phyloP scores from a whole-genome alignment of 2,113 vertebrate species.

The Nipponia nippon region DNA sequence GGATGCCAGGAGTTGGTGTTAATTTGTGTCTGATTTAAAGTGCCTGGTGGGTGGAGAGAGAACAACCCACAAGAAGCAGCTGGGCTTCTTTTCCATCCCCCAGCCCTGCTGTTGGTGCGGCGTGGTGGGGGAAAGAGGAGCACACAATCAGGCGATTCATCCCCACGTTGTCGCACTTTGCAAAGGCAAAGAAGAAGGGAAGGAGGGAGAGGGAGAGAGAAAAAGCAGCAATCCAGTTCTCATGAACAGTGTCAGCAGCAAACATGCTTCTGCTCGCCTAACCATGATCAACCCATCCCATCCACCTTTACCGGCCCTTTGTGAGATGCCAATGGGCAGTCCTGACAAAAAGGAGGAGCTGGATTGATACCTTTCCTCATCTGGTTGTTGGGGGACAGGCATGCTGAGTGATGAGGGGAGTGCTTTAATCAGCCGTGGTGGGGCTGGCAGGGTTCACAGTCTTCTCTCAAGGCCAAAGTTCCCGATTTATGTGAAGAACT shows the following conservation, averaged over 20 bases:
- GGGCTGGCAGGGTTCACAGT: not conserved
- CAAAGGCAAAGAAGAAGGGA: slow-evolving; percentile 7
- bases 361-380: not conserved
- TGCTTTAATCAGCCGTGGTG: not conserved
- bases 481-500: not conserved
- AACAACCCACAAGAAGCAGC: slow-evolving; percentile 67
- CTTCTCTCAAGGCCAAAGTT: not conserved
- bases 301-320: rapidly evolving
- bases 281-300: not conserved
- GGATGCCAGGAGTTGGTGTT: slow-evolving; percentile 52
- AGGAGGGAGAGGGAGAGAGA: not conserved
- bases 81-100: slow-evolving; percentile 66
- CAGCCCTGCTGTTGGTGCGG: slow-evolving; percentile 57
- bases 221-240: not conserved
- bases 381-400: not conserved
- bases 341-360: not conserved
- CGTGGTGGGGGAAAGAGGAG: slow-evolving; percentile 28
- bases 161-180: not conserved
- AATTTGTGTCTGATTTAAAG: slow-evolving; percentile 67
- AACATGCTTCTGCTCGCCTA: not conserved
- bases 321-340: not conserved
- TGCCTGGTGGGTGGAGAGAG: slow-evolving; percentile 64
- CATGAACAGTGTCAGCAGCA: not conserved
- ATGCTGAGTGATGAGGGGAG: not conserved
- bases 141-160: slow-evolving; percentile 51